These are phyloP conservation scores for Campopleginae sp. DNA, from an alignment of 2,888 invertebrate genomes.

Conservation along the genomic window DNA sequence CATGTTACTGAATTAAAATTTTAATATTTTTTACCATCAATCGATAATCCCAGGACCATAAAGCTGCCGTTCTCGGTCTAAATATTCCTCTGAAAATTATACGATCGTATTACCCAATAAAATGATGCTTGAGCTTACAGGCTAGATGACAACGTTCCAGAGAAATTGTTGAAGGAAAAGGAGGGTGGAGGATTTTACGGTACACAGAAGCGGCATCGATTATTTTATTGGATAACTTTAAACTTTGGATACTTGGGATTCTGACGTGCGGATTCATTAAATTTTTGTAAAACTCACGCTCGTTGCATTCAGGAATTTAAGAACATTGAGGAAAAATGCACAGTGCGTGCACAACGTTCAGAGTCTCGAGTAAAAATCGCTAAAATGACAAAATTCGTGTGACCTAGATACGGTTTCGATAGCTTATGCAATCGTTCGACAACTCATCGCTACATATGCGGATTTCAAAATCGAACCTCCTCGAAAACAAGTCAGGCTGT, in stretches of 20 bases:
- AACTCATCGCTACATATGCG: slow-evolving; percentile 12
- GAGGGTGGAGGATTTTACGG: background rate
- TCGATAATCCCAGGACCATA: no score
- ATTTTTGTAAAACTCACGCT: background rate
- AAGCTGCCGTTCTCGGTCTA: background rate
- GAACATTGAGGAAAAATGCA: slow-evolving; percentile 21
- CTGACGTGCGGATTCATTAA: background rate
- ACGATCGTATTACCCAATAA: background rate
- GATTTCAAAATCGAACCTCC: slow-evolving; percentile 69
- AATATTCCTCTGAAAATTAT: background rate
- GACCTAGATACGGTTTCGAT: slow-evolving; percentile 26
- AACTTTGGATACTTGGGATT: background rate
- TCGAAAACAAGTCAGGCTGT: slow-evolving; percentile 13
- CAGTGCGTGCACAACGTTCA: slow-evolving; percentile 31
- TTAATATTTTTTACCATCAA: no score
- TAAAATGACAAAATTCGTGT: slow-evolving; percentile 6
- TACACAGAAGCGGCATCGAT: background rate
- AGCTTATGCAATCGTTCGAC: slow-evolving; percentile 43
- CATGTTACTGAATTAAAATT: slow-evolving; percentile 77
- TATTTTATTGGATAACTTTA: background rate
- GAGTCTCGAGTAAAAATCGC: background rate
- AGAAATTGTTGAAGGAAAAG: background rate
- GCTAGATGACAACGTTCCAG: no score
- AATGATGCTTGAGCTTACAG: background rate
- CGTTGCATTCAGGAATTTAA: background rate